A percentile compares a stretch with the other conserved stretches of the same genome.
These are phyloP conservation scores for Geotrupes spiniger DNA, from an alignment of 2,888 invertebrate genomes.

Conservation along the genomic window DNA sequence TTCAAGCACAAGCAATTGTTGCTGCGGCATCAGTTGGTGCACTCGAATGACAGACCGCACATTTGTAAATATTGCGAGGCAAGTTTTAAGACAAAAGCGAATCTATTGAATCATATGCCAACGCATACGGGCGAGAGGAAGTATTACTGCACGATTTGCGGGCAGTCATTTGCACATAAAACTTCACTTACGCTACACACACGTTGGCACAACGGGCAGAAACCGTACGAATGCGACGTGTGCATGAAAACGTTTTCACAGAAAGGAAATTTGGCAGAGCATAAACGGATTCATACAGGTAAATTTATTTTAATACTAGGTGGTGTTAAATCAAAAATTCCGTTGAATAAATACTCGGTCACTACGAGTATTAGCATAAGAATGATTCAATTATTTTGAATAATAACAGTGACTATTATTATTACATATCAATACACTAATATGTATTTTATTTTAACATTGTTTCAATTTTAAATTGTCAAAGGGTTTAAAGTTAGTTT, in stretches of 20 bases:
- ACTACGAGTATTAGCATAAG: too few relatives aligned
- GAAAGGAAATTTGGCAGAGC: constrained; percentile 74
- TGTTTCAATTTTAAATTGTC: too few relatives aligned
- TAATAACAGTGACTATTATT: too few relatives aligned
- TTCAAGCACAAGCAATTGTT: constrained; percentile 74
- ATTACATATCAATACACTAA: too few relatives aligned
- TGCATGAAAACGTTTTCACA: constrained; percentile 75
- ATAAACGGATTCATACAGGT: constrained; percentile 70
- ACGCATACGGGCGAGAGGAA: constrained; percentile 71
- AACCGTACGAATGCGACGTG: constrained; percentile 64
- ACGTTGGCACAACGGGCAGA: constrained; percentile 67
- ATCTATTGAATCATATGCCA: constrained; percentile 68
- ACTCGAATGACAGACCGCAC: constrained; percentile 67
- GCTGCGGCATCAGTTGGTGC: constrained; percentile 74
- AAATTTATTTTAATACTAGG: too few relatives aligned
- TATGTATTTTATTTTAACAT: too few relatives aligned
- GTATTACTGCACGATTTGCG: constrained; percentile 58
- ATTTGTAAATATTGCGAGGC: constrained; percentile 59
- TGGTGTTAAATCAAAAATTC: too few relatives aligned
- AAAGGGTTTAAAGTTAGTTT: too few relatives aligned
- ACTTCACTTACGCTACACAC: constrained; percentile 74
- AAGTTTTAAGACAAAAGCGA: constrained; percentile 70
- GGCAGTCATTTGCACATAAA: constrained; percentile 72
- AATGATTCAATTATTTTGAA: too few relatives aligned
- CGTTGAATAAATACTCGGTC: too few relatives aligned